These are phyloP conservation scores for Lacanobia wlatinum DNA, from an alignment of 2,888 invertebrate species.

Conservation along the genomic window DNA sequence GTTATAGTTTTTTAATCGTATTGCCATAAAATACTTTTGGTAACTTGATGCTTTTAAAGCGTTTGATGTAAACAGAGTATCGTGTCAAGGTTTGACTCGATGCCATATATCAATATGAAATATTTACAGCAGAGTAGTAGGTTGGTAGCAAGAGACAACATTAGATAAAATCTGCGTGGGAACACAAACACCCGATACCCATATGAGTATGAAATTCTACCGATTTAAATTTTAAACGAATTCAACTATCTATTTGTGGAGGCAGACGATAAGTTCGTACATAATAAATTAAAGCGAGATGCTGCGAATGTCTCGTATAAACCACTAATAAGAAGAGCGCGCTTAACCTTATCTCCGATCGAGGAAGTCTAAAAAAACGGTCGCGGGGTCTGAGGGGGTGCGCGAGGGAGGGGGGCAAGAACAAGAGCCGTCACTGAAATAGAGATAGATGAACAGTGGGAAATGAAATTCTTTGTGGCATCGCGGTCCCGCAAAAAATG, in stretches of 20 bases:
- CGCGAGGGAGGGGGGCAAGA: conserved; percentile 82
- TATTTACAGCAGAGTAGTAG: not conserved
- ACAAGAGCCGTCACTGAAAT: conserved; percentile 91
- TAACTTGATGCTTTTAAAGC: conserved; percentile 23
- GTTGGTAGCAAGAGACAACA: conserved; percentile 12
- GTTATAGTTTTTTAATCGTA: conserved; percentile 58
- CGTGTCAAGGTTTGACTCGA: conserved; percentile 8
- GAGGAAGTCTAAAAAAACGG: conserved; percentile 90
- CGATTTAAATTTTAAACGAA: conserved; percentile 15
- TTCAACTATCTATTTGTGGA: conserved; percentile 48
- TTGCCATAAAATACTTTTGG: conserved; percentile 35
- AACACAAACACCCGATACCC: conserved; percentile 33
- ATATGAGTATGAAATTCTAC: not conserved
- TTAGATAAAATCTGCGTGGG: conserved; percentile 25
- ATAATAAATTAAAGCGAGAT: conserved; percentile 83
- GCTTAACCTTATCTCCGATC: conserved; percentile 90
- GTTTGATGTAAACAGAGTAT: conserved; percentile 6
- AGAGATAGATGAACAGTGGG: conserved; percentile 92
- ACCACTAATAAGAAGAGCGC: conserved; percentile 88
- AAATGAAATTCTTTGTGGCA: conserved; percentile 92
- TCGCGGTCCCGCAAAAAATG: conserved; percentile 91
- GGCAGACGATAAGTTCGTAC: conserved; percentile 66
- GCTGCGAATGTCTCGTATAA: conserved; percentile 83
- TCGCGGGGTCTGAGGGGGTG: conserved; percentile 76
- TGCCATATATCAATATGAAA: conserved; percentile 3